Evolutionary conservation across 2,797 vertebrate species (phyloP).

Genomic region (Ciconia nigra): DNA sequence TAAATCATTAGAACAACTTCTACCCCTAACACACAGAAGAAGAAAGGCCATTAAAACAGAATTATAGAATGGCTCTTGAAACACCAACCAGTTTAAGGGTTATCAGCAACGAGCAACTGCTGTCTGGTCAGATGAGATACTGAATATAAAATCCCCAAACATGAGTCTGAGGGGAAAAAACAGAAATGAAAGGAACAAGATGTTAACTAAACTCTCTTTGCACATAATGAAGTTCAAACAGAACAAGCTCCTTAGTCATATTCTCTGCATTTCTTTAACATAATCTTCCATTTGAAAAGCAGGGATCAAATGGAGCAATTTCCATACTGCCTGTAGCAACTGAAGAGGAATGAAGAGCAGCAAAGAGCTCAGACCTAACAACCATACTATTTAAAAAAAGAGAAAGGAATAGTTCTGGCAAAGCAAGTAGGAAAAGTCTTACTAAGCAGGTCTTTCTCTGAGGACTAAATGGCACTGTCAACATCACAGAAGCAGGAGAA

Average conservation of each 20-base stretch:
- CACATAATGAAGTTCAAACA: not conserved
- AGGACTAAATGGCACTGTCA: not conserved
- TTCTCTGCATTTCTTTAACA: not conserved
- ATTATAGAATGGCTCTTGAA: not conserved
- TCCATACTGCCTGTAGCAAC: conserved; percentile 1
- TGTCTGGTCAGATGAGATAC: not conserved
- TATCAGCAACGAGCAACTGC: not conserved
- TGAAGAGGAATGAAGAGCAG: not conserved
- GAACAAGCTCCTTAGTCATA: not conserved
- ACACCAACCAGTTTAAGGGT: not conserved
- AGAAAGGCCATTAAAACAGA: not conserved
- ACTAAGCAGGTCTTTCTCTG: not conserved
- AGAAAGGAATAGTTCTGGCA: not conserved
- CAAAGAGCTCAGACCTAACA: not conserved
- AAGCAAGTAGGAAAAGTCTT: not conserved
- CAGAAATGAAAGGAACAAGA: not conserved
- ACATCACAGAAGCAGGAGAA: not conserved
- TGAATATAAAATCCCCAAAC: not conserved
- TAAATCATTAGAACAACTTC: not conserved
- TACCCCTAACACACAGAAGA: not conserved
- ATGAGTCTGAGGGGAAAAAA: not conserved
- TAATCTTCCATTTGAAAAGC: not conserved
- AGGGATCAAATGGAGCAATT: not conserved
- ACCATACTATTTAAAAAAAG: not conserved
- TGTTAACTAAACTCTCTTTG: not conserved